phyloP scores from a whole-genome alignment of 2,797 vertebrate species.

The Podarcis siculus region DNA sequence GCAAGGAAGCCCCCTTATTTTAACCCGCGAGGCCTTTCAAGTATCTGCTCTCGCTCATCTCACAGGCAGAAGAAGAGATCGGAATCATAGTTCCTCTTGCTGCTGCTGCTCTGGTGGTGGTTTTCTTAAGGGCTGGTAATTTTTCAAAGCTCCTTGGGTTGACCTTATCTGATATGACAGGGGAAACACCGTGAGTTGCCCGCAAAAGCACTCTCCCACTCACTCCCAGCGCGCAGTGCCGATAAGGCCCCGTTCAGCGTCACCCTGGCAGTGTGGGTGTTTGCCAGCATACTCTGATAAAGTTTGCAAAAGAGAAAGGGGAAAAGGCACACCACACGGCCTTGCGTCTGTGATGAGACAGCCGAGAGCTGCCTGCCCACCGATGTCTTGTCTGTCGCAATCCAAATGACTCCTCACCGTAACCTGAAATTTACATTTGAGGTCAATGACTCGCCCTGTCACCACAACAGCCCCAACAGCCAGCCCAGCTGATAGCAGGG shows the following conservation, averaged over 20 bases:
- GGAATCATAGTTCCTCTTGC: neutral
- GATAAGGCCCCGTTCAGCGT: neutral
- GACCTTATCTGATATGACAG: neutral
- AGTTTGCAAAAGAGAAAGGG: neutral
- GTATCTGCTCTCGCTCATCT: neutral
- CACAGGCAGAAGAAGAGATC: neutral
- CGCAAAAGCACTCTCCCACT: neutral
- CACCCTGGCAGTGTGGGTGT: neutral
- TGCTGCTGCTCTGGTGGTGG: neutral
- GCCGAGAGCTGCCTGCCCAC: too few relatives aligned
- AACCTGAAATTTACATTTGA: neutral
- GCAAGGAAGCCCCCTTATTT: neutral
- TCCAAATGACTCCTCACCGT: neutral
- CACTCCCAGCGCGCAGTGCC: too few relatives aligned
- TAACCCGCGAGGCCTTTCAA: neutral
- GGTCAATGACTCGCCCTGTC: neutral
- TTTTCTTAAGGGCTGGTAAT: neutral
- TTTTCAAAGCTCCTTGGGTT: neutral
- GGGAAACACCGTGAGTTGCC: neutral
- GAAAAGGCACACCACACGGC: neutral
- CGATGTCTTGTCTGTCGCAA: too few relatives aligned
- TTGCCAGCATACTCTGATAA: neutral
- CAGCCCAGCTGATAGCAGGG: neutral
- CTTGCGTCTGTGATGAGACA: too few relatives aligned
- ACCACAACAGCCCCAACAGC: too few relatives aligned